Conservation (phyloP, 2,888 invertebrate genomes). For the Machimus rusticus region DNA sequence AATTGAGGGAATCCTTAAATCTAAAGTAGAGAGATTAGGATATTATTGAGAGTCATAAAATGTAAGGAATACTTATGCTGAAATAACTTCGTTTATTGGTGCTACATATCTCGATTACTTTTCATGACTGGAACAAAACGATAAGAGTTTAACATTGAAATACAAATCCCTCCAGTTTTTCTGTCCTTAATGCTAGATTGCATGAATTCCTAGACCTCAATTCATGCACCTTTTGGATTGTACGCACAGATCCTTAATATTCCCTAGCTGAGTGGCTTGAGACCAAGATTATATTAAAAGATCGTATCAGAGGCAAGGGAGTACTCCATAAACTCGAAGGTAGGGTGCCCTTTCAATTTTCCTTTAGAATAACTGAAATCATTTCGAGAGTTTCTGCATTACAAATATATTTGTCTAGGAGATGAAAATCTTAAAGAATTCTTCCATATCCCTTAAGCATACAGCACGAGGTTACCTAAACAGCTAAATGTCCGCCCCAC, state of each 20-base stretch:
- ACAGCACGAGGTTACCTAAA: not conserved
- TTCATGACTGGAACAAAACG: not conserved
- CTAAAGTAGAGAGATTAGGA: not conserved
- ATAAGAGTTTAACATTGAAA: not conserved
- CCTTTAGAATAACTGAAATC: not conserved
- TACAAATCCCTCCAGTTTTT: not conserved
- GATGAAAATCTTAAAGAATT: constrained; percentile 15
- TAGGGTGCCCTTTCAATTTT: not conserved
- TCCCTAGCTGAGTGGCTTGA: not conserved
- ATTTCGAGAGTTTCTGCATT: not conserved
- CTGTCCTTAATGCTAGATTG: not conserved
- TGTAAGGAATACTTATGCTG: not conserved
- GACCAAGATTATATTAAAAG: not conserved
- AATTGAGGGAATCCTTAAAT: not conserved
- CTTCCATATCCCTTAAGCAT: not conserved
- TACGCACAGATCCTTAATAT: not conserved
- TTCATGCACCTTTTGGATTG: not conserved
- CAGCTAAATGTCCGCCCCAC: not conserved
- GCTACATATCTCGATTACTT: not conserved
- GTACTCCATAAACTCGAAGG: not conserved
- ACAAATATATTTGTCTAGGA: constrained; percentile 9
- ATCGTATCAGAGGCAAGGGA: not conserved
- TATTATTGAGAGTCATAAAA: not conserved
- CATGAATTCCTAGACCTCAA: not conserved
- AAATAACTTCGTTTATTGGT: not conserved